Percentiles rank a stretch among this genome's conserved stretches.
Conservation (phyloP, 2,797 vertebrate genomes). For the Stomatorhinus walkeri region DNA sequence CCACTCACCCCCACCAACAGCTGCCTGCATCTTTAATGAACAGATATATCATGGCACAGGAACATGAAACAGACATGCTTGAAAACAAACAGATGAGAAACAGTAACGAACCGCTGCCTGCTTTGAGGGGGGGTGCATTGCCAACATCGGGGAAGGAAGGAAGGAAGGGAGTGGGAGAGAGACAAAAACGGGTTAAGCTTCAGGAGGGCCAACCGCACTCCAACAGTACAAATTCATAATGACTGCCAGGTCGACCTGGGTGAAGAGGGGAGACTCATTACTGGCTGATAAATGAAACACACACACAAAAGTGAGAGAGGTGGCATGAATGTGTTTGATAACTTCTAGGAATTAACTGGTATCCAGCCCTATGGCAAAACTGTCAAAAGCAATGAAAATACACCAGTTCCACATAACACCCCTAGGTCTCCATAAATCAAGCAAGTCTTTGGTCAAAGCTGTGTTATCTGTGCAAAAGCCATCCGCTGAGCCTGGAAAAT, state of each 20-base stretch:
- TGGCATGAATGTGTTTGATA: not conserved
- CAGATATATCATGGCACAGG: slow-evolving; percentile 28
- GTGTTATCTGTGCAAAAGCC: not conserved
- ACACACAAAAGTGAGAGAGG: slow-evolving; percentile 19
- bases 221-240: not conserved
- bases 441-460: not conserved
- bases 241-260: not conserved
- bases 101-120: slow-evolving; percentile 87
- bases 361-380: not conserved
- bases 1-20: not conserved
- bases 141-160: slow-evolving; percentile 57
- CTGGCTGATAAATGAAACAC: slow-evolving; percentile 37
- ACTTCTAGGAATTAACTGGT: not conserved
- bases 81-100: slow-evolving; percentile 60
- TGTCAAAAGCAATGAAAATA: not conserved
- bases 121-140: slow-evolving; percentile 61
- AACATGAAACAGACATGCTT: slow-evolving; percentile 50
- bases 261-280: slow-evolving; percentile 26
- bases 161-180: slow-evolving; percentile 33
- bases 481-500: not conserved
- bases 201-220: slow-evolving; percentile 24
- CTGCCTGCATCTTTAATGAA: not conserved
- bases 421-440: not conserved
- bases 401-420: not conserved
- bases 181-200: slow-evolving; percentile 46